Conservation (phyloP, 2,797 vertebrate species). For the Propithecus perrieri region DNA sequence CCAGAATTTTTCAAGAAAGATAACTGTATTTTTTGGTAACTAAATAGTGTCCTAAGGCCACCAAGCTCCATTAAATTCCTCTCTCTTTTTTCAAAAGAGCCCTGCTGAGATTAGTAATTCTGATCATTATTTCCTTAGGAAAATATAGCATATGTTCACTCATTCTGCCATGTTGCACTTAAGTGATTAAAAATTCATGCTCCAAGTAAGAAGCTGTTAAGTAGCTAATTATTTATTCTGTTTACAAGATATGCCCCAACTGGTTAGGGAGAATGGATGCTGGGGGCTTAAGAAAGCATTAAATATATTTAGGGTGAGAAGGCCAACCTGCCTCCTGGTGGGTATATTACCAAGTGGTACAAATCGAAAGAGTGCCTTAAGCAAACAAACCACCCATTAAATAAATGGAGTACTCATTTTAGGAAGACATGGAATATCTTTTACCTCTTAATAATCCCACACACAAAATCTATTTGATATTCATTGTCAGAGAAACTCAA, state of each 20-base stretch:
- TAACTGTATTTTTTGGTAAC: constrained; percentile 33
- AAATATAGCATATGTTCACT: constrained; percentile 75
- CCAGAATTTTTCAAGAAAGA: not conserved
- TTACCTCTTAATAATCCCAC: not conserved
- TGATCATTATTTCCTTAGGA: constrained; percentile 71
- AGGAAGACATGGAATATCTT: not conserved
- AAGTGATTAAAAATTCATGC: constrained; percentile 74
- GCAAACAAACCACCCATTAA: constrained; percentile 44
- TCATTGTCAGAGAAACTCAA: constrained; percentile 44
- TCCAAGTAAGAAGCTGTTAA: constrained; percentile 70
- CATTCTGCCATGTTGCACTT: constrained; percentile 64
- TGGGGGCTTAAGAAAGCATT: constrained; percentile 47
- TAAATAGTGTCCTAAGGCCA: constrained; percentile 51
- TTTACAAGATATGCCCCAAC: constrained; percentile 61
- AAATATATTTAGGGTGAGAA: constrained; percentile 63
- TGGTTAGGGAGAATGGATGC: constrained; percentile 59
- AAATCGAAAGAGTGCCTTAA: constrained; percentile 43
- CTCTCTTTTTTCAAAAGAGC: not conserved
- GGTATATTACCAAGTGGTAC: constrained; percentile 44
- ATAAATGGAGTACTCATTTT: constrained; percentile 57
- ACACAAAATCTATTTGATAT: constrained; percentile 58
- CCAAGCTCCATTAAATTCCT: constrained; percentile 42
- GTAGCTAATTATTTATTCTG: constrained; percentile 73
- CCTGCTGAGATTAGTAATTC: constrained; percentile 53
- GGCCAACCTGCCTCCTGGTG: constrained; percentile 62